Evolutionary conservation across 2,888 invertebrate genomes (phyloP), one percentile per base, ranked within the genome.

Genomic region (Ophioninae sp.): DNA sequence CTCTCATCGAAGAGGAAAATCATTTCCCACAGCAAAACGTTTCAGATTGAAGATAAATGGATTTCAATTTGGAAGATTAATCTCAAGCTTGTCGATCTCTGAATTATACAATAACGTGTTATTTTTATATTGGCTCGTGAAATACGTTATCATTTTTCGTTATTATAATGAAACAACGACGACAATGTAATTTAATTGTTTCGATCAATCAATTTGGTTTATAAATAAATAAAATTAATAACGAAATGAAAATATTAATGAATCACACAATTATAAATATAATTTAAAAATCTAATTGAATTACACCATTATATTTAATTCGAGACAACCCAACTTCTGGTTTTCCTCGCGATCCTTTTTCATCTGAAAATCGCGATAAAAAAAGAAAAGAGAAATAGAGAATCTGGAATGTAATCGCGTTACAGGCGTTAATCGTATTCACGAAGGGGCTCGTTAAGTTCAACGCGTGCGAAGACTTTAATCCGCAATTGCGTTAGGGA

Each of bases 401-500:
- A 30, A 30, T 30, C 51, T 13, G 17, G 51, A 17, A 17, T 51
- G 17, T 89, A 89, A 89, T 86, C 87, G 82, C 85, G 87, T 89
- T 88, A 89, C 81, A 51, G 51, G 78, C 82, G 81, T 85, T 90
- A 89, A 89, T 90, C 88, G 85, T 86, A 85, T 89, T 89, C 86
- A 88, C 86, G 88, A 87, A 87, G 87, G 85, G 88, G 87, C 87
- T 89, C 88, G 90, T 89, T 89, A 89, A 90, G 87, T 89, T 90
- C 87, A 88, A 88, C 86, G 83, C 85, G 84, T 87, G 87, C 56
- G 81, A 85, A 89, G 87, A 89, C 89, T 89, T 89, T 87, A 89
- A 87, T 85, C 84, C 85, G 83, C 86, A 87, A 89, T 88, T 86
- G 82, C 79, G 86, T 85, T 87, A 85, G 85, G 84, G 79, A 76